Base-by-base conservation (phyloP, 2,888 invertebrate genomes). In the Lochmaea capreae region DNA sequence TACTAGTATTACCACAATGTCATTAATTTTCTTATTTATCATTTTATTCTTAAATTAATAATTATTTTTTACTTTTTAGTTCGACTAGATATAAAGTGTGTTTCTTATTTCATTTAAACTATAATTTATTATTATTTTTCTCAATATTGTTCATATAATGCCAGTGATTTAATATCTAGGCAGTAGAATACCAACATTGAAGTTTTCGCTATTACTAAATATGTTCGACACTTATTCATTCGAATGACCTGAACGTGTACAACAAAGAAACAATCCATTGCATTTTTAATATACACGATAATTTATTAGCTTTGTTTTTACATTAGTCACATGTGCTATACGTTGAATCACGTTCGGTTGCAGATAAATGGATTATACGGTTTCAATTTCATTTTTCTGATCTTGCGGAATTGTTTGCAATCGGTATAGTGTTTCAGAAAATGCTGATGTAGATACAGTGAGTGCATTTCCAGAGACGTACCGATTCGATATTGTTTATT, bases 291-390 rank as follows among this genome's bases (percentile, higher is more conserved):
- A n/a, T 61, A n/a, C 61, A 33, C n/a, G 26, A 61, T 59, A 61
- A 61, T 33, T 39, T 39, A 61, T 39, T 61, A 33, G 61, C 33
- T 61, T 61, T 61, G 39, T 61, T 61, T 33, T 39, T 39, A 61
- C 61, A 39, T 61, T 61, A 61, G 61, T 65, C 65, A 65, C 49
- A 49, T 49, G 14, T 65, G 8, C 14, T 49, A 52, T 16, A 14
- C 46, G 46, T 65, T 65, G 43, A 43, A 65, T 65, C 65, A 65
- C 65, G 65, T 65, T 65, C 49, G 22, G 49, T 49, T 49, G 49
- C 49, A 65, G 46, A 65, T 65, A 65, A 65, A 65, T 65, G 11
- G 65, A 43, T 65, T 65, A 65, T 62, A 16, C 62, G 42, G 18
- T 65, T 65, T 22, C 61, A 61, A 61, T 61, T 33, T 61, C 61